phyloP scores from a whole-genome alignment of 2,888 invertebrate species.

The Thalpophila matura region DNA sequence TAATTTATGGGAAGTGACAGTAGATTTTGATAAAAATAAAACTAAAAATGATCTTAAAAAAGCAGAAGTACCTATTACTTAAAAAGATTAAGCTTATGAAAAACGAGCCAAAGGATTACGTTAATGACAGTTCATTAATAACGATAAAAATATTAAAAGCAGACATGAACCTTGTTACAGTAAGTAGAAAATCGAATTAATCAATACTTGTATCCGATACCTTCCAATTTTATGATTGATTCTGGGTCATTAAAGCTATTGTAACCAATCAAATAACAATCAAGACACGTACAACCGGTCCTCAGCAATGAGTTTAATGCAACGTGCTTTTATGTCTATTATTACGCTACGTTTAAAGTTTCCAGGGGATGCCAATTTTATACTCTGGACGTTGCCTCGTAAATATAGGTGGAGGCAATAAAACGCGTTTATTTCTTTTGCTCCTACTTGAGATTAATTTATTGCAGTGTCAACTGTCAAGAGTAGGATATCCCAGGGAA shows the following conservation, averaged over 20 bases:
- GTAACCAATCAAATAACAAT: slow-evolving; percentile 38
- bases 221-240: slow-evolving; percentile 44
- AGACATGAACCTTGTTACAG: slow-evolving; percentile 41
- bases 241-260: slow-evolving; percentile 46
- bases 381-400: slow-evolving; percentile 46
- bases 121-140: slow-evolving; percentile 27
- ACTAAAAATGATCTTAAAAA: slow-evolving; percentile 18
- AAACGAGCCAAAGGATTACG: slow-evolving; percentile 6
- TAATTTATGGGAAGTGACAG: slow-evolving; percentile 5
- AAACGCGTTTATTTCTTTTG: slow-evolving; percentile 55
- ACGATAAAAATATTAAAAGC: slow-evolving; percentile 38
- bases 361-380: slow-evolving; percentile 60
- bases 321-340: slow-evolving; percentile 39
- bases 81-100: slow-evolving; percentile 14
- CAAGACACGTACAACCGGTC: slow-evolving; percentile 34
- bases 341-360: slow-evolving; percentile 55
- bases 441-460: slow-evolving; percentile 54
- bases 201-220: slow-evolving; percentile 38
- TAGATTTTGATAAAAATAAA: slow-evolving; percentile 15
- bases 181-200: slow-evolving; percentile 45
- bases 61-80: neutral
- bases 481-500: slow-evolving; percentile 39
- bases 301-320: slow-evolving; percentile 14
- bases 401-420: slow-evolving; percentile 56
- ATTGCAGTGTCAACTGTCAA: slow-evolving; percentile 41